phyloP scores from a whole-genome alignment of 2,888 invertebrate genomes.

The Leptarthrus brevirostris region DNA sequence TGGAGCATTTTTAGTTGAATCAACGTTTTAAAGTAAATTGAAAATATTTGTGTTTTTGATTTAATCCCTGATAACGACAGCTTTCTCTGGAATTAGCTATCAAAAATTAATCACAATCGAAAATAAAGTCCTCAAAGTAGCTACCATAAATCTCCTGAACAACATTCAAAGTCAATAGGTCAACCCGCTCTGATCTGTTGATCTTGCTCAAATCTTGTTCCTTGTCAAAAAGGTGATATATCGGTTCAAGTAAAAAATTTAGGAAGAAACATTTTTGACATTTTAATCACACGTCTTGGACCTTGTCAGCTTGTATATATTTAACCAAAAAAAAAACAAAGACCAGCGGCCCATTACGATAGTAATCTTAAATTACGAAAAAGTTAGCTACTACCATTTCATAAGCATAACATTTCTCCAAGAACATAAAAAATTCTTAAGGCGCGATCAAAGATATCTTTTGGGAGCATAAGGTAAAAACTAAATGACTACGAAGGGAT shows the following conservation, averaged over 20 bases:
- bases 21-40: background rate
- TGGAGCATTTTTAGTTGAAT: conserved; percentile 5
- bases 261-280: conserved; percentile 1
- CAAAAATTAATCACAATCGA: conserved; percentile 28
- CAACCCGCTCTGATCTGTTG: background rate
- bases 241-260: conserved; percentile 7
- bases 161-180: conserved; percentile 28
- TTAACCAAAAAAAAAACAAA: background rate
- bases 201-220: background rate
- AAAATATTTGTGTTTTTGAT: background rate
- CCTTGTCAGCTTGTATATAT: background rate
- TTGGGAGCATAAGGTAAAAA: background rate
- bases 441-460: conserved; percentile 26
- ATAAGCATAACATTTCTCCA: background rate
- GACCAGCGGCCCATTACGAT: background rate
- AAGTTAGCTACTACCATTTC: conserved; percentile 28
- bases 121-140: conserved; percentile 19
- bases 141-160: conserved; percentile 32
- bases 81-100: background rate
- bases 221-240: background rate
- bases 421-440: background rate
- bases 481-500: background rate
- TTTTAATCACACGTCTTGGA: conserved; percentile 10
- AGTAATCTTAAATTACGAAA: conserved; percentile 22
- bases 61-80: no score